These are phyloP conservation scores for Drosophila rufa DNA, from an alignment of 1,140 invertebrate species.

Conservation along the genomic window DNA sequence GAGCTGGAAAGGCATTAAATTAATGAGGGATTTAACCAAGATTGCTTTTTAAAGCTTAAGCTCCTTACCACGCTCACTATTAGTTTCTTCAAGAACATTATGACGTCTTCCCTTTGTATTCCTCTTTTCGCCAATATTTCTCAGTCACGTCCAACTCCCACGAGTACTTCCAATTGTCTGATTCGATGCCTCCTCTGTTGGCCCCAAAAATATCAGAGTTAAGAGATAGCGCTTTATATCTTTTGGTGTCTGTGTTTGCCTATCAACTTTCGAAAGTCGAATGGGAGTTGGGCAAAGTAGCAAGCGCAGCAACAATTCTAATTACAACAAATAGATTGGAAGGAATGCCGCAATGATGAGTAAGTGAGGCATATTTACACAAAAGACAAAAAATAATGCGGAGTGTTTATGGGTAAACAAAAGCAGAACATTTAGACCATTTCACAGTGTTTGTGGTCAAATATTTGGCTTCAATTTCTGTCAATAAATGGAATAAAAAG, in stretches of 20 bases:
- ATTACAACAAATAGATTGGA: conserved; percentile 39
- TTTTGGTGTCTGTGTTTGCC: conserved; percentile 49
- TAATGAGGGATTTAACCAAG: not conserved
- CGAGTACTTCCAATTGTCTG: conserved; percentile 54
- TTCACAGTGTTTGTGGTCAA: conserved; percentile 2
- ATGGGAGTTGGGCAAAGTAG: conserved; percentile 57
- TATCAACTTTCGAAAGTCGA: conserved; percentile 70
- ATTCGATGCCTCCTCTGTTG: conserved; percentile 41
- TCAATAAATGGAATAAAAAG: not conserved
- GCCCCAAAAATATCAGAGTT: conserved; percentile 53
- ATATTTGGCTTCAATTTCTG: conserved; percentile 25
- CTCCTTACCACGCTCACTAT: conserved; percentile 47
- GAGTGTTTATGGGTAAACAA: conserved; percentile 38
- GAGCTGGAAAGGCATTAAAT: conserved; percentile 16
- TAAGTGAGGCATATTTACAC: conserved; percentile 55
- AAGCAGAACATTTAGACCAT: conserved; percentile 10
- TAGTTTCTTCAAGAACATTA: conserved; percentile 52
- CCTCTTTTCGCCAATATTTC: not conserved
- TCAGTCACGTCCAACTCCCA: conserved; percentile 47
- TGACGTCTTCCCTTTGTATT: conserved; percentile 21
- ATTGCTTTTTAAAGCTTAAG: not conserved
- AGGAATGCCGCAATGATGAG: conserved; percentile 48
- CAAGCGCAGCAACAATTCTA: conserved; percentile 39
- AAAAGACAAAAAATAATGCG: conserved; percentile 24
- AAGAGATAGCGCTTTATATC: conserved; percentile 57